Evolutionary conservation across 2,888 invertebrate species (phyloP).

Genomic region (Eupeodes luniger): DNA sequence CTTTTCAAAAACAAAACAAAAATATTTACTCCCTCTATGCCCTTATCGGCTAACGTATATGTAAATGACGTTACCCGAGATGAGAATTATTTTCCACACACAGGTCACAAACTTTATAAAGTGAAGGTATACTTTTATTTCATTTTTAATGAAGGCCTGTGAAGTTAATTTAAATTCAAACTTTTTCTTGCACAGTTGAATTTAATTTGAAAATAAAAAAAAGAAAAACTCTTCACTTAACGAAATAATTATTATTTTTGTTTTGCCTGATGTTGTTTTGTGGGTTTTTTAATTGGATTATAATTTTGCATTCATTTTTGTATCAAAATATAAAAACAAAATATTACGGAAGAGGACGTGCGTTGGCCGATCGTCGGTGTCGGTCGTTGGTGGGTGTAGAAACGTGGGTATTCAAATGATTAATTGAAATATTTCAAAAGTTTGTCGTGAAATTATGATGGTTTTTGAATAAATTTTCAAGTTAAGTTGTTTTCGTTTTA

Average conservation of each 20-base stretch:
- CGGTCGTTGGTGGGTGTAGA: too few species aligned
- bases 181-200: slow-evolving; percentile 4
- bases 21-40: too few species aligned
- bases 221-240: not conserved
- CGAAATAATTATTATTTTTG: slow-evolving; percentile 9
- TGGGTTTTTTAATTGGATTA: slow-evolving; percentile 9
- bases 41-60: too few species aligned
- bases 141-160: slow-evolving; percentile 25
- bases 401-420: not conserved
- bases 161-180: slow-evolving; percentile 36
- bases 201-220: slow-evolving; percentile 3
- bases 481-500: too few species aligned
- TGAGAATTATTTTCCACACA: slow-evolving; percentile 7
- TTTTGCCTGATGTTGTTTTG: not conserved
- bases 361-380: too few species aligned
- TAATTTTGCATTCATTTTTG: slow-evolving; percentile 14
- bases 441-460: not conserved
- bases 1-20: too few species aligned
- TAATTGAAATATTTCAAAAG: slow-evolving; percentile 1
- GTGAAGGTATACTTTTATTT: not conserved
- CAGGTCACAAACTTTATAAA: slow-evolving; percentile 4
- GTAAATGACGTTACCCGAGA: not conserved
- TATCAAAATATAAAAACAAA: not conserved
- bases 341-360: not conserved
- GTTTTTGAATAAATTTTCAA: too few species aligned